A percentile compares a stretch with the other conserved stretches of the same genome.
phyloP scores from a whole-genome alignment of 1,140 invertebrate species.

The Lanistes nyassanus region DNA sequence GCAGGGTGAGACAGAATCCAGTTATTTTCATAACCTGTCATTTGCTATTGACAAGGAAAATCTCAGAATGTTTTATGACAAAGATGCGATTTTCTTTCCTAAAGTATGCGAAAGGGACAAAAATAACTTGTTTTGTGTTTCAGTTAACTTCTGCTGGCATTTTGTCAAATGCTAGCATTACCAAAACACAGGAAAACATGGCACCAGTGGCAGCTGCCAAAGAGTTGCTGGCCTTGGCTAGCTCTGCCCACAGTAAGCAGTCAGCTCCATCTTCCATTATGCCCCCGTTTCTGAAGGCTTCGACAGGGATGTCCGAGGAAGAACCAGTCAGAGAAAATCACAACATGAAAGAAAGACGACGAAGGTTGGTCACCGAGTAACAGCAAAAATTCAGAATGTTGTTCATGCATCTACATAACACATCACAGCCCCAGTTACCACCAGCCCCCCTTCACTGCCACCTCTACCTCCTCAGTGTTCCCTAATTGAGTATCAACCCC shows the following conservation, averaged over 20 bases:
- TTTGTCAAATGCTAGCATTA: neutral
- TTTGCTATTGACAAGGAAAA: neutral
- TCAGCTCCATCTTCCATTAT: neutral
- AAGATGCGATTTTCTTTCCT: neutral
- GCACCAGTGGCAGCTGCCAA: slow-evolving; percentile 13
- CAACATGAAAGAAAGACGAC: slow-evolving; percentile 63
- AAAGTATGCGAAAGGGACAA: neutral
- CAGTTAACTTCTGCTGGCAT: neutral
- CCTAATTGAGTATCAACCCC: no score
- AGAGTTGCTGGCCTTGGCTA: slow-evolving; percentile 18
- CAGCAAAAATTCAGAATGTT: neutral
- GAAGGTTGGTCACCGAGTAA: slow-evolving; percentile 45
- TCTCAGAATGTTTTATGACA: neutral
- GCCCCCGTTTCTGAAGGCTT: slow-evolving; percentile 3
- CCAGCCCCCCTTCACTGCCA: no score
- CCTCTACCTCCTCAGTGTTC: no score
- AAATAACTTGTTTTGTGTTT: neutral
- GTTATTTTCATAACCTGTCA: neutral
- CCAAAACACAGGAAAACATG: slow-evolving; percentile 17
- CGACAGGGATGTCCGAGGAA: slow-evolving; percentile 30
- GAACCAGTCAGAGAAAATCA: slow-evolving; percentile 54
- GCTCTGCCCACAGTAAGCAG: neutral
- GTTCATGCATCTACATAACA: no score
- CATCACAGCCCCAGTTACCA: no score
- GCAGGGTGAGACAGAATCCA: neutral